Evolutionary conservation across 2,888 invertebrate species (phyloP).

Genomic region (Podabrus alpinus): DNA sequence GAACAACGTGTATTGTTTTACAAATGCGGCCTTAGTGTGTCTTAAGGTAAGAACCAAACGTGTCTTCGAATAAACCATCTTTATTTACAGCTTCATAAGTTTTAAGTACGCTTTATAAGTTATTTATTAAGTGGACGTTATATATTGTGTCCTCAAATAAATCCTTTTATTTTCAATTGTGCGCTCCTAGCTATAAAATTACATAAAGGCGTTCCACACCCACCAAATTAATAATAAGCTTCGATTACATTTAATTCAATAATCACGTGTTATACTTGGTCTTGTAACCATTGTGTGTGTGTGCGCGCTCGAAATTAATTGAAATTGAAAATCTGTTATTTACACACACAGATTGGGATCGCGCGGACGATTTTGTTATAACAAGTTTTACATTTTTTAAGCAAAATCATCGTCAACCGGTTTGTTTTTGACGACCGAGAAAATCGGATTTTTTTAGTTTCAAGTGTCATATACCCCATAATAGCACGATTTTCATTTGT

Average conservation of each 20-base stretch:
- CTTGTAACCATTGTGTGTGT: not conserved
- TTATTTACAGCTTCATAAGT: slow-evolving; percentile 27
- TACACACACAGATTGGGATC: not conserved
- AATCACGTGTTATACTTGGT: not conserved
- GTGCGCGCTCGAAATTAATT: not conserved
- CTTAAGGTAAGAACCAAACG: slow-evolving; percentile 21
- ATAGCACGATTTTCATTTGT: not conserved
- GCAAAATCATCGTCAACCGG: not conserved
- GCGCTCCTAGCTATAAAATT: slow-evolving; percentile 2
- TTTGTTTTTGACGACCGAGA: not conserved
- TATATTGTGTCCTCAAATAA: slow-evolving; percentile 18
- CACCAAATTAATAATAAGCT: not conserved
- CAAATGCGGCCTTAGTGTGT: slow-evolving; percentile 13
- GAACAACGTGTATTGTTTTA: slow-evolving; percentile 22
- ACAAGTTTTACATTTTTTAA: not conserved
- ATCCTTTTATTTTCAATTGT: not conserved
- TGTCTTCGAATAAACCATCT: slow-evolving; percentile 22
- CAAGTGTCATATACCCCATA: not conserved
- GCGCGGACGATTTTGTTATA: not conserved
- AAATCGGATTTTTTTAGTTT: not conserved
- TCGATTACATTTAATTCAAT: not conserved
- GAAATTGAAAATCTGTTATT: not conserved
- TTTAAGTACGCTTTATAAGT: slow-evolving; percentile 28
- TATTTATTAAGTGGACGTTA: slow-evolving; percentile 39
- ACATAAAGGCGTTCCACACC: not conserved